A percentile compares a stretch with the other conserved stretches of the same genome.
These are phyloP conservation scores for Corythoichthys haematopterus DNA, from an alignment of 2,113 vertebrate genomes.

Conservation along the genomic window DNA sequence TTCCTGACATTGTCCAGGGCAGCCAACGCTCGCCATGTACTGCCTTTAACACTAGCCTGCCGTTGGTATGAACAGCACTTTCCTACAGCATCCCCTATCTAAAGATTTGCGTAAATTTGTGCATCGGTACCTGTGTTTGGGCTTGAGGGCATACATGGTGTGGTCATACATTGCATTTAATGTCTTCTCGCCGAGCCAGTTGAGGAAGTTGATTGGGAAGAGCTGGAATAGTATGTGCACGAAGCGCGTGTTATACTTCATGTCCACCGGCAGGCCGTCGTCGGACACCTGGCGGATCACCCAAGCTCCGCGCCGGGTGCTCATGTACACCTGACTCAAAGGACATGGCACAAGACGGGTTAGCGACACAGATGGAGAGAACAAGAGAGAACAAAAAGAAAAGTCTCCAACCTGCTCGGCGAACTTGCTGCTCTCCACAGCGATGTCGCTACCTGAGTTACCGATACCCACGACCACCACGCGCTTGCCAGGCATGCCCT, in stretches of 20 bases:
- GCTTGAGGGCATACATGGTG: conserved; percentile 77
- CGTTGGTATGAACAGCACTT: too few relatives aligned
- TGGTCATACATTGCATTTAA: conserved; percentile 78
- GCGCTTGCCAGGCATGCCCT: conserved; percentile 73
- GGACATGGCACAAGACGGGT: too few relatives aligned
- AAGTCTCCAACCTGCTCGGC: conserved; percentile 77
- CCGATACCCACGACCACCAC: conserved; percentile 85
- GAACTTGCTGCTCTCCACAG: conserved; percentile 81
- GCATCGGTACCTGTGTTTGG: conserved; percentile 68
- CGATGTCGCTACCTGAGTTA: conserved; percentile 87
- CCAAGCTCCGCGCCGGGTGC: conserved; percentile 76
- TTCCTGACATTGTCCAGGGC: too few relatives aligned
- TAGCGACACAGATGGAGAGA: neutral
- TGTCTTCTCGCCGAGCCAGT: conserved; percentile 60
- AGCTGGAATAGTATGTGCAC: conserved; percentile 59
- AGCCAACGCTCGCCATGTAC: too few relatives aligned
- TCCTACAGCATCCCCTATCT: too few relatives aligned
- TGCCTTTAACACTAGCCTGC: too few relatives aligned
- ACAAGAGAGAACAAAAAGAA: neutral
- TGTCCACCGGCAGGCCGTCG: conserved; percentile 72
- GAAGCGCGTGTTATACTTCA: conserved; percentile 72
- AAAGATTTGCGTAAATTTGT: too few relatives aligned
- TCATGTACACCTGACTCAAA: conserved; percentile 75
- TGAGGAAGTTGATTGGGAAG: conserved; percentile 68
- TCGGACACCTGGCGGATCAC: conserved; percentile 65